These are phyloP conservation scores for Loriculus beryllinus DNA, from an alignment of 2,797 vertebrate species.

Conservation along the genomic window DNA sequence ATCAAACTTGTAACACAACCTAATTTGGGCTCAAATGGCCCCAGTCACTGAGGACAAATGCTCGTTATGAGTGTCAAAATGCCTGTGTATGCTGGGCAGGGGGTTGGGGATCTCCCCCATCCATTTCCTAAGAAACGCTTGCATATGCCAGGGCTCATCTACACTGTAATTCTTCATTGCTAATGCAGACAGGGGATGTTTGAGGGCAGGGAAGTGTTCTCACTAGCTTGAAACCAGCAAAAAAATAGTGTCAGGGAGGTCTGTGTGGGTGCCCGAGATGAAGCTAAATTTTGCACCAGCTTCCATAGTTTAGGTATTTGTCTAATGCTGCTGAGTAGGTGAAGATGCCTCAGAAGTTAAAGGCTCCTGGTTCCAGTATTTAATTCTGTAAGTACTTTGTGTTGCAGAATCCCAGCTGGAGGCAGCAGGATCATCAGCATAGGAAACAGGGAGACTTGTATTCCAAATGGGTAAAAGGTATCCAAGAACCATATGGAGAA, in stretches of 20 bases:
- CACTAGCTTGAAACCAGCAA: not conserved
- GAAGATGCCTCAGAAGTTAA: not conserved
- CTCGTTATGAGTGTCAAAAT: not conserved
- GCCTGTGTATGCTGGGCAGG: not conserved
- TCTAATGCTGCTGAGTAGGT: not conserved
- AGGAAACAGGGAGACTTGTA: not conserved
- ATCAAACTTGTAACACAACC: not conserved
- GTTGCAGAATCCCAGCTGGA: constrained; percentile 24
- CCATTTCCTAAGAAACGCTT: not conserved
- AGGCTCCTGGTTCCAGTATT: not conserved
- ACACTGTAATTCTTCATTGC: not conserved
- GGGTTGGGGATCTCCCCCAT: not conserved
- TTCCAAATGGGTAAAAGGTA: constrained; percentile 65
- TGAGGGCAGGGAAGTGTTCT: not conserved
- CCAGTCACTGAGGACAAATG: not conserved
- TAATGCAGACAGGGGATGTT: not conserved
- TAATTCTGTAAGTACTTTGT: not conserved
- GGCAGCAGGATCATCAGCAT: not conserved
- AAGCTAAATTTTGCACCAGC: not conserved
- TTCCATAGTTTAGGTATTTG: not conserved
- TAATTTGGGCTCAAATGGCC: not conserved
- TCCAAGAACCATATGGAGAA: not conserved
- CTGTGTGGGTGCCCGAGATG: not conserved
- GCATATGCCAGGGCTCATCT: not conserved
- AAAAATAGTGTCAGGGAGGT: not conserved